Evolutionary conservation across 2,113 vertebrate genomes (phyloP).

Genomic region (Hippocampus mohnikei): DNA sequence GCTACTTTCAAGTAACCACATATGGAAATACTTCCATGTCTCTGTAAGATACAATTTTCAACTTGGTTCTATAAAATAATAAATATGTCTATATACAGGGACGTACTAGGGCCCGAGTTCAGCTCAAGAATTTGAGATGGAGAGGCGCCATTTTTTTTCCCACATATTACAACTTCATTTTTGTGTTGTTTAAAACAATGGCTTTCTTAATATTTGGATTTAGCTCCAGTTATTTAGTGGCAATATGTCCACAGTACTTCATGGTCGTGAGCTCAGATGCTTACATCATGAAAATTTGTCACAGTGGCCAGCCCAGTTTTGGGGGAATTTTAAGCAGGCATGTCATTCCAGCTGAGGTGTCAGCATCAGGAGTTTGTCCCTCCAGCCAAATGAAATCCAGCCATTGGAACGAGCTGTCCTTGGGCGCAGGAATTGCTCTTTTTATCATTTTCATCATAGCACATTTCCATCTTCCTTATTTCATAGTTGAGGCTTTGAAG

Average conservation of each 20-base stretch:
- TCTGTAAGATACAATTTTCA: not conserved
- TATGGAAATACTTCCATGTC: too few species aligned
- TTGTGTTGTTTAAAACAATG: too few species aligned
- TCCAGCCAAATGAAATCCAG: constrained; percentile 4
- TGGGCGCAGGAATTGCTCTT: constrained; percentile 38
- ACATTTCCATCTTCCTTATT: constrained; percentile 3
- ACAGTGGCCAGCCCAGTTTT: not conserved
- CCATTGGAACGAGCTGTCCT: constrained; percentile 38
- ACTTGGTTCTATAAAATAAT: too few species aligned
- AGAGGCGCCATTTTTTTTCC: too few species aligned
- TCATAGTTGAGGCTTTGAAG: constrained; percentile 47
- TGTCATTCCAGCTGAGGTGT: constrained; percentile 31
- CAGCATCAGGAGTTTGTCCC: constrained; percentile 28
- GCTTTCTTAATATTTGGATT: not conserved
- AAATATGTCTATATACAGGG: too few species aligned
- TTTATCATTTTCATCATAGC: constrained; percentile 9
- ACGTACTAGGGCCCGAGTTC: too few species aligned
- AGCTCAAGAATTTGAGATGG: too few species aligned
- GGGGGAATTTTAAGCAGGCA: constrained; percentile 27
- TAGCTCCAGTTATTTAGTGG: not conserved
- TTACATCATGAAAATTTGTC: not conserved
- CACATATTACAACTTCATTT: too few species aligned
- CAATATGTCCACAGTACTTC: not conserved
- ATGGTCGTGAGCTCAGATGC: not conserved
- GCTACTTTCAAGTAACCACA: not conserved